phyloP scores from a whole-genome alignment of 2,888 invertebrate genomes.

The Leptogaster cylindrica region DNA sequence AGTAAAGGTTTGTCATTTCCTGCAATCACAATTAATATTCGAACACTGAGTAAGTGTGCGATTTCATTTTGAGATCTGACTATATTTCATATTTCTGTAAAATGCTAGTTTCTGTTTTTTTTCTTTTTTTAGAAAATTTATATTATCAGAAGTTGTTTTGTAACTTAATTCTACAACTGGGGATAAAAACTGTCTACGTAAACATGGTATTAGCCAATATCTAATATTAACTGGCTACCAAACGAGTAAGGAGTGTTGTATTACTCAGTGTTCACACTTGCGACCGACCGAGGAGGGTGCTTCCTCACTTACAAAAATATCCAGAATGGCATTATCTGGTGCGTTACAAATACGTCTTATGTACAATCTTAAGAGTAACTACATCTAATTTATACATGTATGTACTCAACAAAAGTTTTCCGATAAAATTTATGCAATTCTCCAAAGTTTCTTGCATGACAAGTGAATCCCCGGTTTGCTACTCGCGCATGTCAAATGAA shows the following conservation, averaged over 20 bases:
- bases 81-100: too few relatives aligned
- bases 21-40: too few relatives aligned
- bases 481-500: too few relatives aligned
- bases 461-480: not conserved
- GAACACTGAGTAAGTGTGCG: too few relatives aligned
- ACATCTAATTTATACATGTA: slow-evolving; percentile 27
- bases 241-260: not conserved
- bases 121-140: too few relatives aligned
- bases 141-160: too few relatives aligned
- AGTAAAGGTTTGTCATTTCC: too few relatives aligned
- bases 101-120: too few relatives aligned
- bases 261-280: not conserved
- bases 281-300: not conserved
- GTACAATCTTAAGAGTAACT: slow-evolving; percentile 17
- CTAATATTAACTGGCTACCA: not conserved
- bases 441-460: slow-evolving; percentile 15
- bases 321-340: slow-evolving; percentile 25
- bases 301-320: slow-evolving; percentile 30
- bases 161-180: too few relatives aligned
- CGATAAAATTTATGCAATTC: slow-evolving; percentile 31
- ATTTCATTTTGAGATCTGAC: too few relatives aligned
- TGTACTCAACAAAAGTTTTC: slow-evolving; percentile 15
- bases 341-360: slow-evolving; percentile 34
- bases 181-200: not conserved
- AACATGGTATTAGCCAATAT: not conserved